Evolutionary conservation across 1,140 invertebrate genomes (phyloP).

Genomic region (Caenorhabditis latens): DNA sequence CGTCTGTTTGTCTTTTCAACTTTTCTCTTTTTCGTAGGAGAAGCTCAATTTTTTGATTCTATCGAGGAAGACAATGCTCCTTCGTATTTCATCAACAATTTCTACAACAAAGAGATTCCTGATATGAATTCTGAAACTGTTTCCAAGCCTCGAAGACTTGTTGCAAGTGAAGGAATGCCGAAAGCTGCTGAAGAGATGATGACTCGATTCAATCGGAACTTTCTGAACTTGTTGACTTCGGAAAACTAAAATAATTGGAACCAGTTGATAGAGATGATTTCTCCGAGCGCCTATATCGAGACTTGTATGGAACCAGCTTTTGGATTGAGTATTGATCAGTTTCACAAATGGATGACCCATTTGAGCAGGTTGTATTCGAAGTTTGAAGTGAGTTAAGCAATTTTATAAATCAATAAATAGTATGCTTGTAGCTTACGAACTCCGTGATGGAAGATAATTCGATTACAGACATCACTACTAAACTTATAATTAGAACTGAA

Average conservation of each 20-base stretch:
- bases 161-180: not conserved
- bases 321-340: conserved; percentile 13
- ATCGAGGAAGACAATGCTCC: not conserved
- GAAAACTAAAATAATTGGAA: not conserved
- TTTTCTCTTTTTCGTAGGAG: not conserved
- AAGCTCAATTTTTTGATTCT: not conserved
- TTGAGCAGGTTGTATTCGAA: not conserved
- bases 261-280: not conserved
- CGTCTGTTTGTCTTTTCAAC: too few species aligned
- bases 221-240: not conserved
- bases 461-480: not conserved
- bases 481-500: not conserved
- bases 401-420: not conserved
- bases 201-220: not conserved
- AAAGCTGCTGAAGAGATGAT: conserved; percentile 10
- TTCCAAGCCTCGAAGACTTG: too few species aligned
- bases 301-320: not conserved
- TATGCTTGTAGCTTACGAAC: not conserved
- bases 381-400: not conserved
- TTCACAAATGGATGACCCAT: conserved; percentile 6
- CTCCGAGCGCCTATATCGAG: not conserved
- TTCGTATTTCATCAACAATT: not conserved
- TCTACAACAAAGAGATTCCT: conserved; percentile 1
- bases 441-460: not conserved
- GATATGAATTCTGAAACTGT: not conserved